Base-by-base conservation (phyloP, 2,888 invertebrate species). In the Eudemis profundana region DNA sequence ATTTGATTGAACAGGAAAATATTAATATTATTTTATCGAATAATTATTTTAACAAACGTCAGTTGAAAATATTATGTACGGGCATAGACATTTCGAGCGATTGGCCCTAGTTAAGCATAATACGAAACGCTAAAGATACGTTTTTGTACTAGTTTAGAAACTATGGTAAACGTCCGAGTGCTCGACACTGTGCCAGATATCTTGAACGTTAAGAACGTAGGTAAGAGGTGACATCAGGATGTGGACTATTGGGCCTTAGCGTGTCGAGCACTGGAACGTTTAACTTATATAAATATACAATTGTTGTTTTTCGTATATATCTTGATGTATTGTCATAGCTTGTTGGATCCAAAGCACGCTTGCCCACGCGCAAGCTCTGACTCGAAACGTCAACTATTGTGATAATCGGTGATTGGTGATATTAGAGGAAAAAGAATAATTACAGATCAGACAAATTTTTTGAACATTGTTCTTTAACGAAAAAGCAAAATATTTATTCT, bases 401-500 rank as follows among this genome's bases (percentile, higher is more conserved):
- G 83, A 85, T 85, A 84, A 77, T 54, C 72, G 83, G 85, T 84
- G 81, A 79, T 79, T 73, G 82, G 85, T 86, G 81, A 83, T 85
- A 83, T 79, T 83, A 76, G 82, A 70, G 79, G 81, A 78, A 82
- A 79, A 78, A 76, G 78, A 72, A 59, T 62, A 59, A 54, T 60
- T 65, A 60, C 46, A 60, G 46, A 65, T 60, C 65, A 47, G 38
- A 53, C 38, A 59, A 46, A 60, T 12, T 65, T 60, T 60, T 59
- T 60, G 21, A 65, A 65, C 50, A 40, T 29, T 51, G 47, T 60
- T 60, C 59, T 65, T 53, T 47, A 47, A 65, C 46, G 40, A 38
- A 54, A 59, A 65, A 53, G 38, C 53, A 33, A 65, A 51, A 59
- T 65, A 66, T 61, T 66, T 66, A 66, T 66, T 66, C 49, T 61